A percentile compares a stretch with the other conserved stretches of the same genome.
Evolutionary conservation across 2,113 vertebrate species (phyloP).

Genomic region (Zosterops lateralis): DNA sequence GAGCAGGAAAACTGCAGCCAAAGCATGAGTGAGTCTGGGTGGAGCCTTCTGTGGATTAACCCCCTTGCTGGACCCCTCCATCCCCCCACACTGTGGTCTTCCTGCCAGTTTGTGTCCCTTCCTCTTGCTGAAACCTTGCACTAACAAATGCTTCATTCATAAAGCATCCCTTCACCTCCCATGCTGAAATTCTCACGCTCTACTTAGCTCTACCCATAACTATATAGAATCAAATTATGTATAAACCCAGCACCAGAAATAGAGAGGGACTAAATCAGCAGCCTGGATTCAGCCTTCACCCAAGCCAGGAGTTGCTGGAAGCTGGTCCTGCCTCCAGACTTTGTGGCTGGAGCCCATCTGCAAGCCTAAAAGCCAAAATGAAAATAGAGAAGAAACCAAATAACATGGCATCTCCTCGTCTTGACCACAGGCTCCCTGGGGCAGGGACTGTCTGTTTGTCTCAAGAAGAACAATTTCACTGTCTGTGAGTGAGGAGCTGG

Average conservation of each 20-base stretch:
- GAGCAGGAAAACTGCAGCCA: neutral
- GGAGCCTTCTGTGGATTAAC: neutral
- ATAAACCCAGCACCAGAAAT: slow-evolving; percentile 20
- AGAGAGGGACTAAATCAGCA: neutral
- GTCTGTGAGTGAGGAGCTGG: neutral
- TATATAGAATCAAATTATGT: neutral
- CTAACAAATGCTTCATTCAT: neutral
- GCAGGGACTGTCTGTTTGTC: slow-evolving; percentile 13
- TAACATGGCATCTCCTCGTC: neutral
- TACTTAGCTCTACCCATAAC: neutral
- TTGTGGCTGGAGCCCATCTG: slow-evolving; percentile 28
- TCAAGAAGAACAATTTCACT: slow-evolving; percentile 19
- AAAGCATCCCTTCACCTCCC: neutral
- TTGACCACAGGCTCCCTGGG: slow-evolving; percentile 40
- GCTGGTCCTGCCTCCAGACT: neutral
- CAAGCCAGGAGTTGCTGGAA: neutral
- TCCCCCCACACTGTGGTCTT: neutral
- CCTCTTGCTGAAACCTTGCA: neutral
- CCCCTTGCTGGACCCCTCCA: neutral
- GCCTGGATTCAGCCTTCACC: neutral
- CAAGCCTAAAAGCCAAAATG: slow-evolving; percentile 4
- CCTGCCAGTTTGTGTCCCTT: neutral
- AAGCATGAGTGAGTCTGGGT: neutral
- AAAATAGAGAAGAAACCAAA: slow-evolving; percentile 37
- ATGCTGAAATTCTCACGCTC: neutral